phyloP scores from a whole-genome alignment of 2,888 invertebrate genomes.

The Steinernema scapterisci region DNA sequence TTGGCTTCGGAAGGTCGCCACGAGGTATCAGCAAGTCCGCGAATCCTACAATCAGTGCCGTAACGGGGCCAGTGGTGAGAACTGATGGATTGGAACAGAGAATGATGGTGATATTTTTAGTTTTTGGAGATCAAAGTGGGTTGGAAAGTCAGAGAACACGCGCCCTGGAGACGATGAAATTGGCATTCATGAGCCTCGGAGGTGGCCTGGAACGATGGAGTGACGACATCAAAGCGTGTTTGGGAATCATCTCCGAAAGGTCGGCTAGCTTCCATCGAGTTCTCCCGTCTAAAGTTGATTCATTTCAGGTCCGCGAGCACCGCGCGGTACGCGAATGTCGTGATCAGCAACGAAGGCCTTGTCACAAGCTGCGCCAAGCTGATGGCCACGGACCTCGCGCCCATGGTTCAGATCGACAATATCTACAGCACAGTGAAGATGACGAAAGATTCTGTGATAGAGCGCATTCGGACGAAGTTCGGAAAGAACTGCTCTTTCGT shows the following conservation, averaged over 20 bases:
- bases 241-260: slow-evolving; percentile 11
- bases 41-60: slow-evolving; percentile 41
- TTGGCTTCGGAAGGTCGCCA: slow-evolving; percentile 36
- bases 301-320: neutral
- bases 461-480: slow-evolving; percentile 7
- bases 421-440: slow-evolving; percentile 21
- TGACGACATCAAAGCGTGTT: neutral
- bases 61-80: neutral
- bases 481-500: slow-evolving; percentile 13
- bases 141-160: neutral
- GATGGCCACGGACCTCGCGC: slow-evolving; percentile 12
- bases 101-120: neutral
- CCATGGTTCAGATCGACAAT: neutral
- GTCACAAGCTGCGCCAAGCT: neutral
- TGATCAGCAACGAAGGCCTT: slow-evolving; percentile 11
- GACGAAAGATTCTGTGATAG: slow-evolving; percentile 13
- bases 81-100: no score
- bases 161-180: neutral
- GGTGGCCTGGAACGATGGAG: neutral
- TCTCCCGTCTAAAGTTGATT: neutral
- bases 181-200: neutral
- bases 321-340: slow-evolving; percentile 3
- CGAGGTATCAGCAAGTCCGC: slow-evolving; percentile 41
- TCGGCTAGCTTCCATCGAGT: neutral
- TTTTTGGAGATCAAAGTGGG: neutral